These are phyloP conservation scores for Cygnus buccinator DNA, from an alignment of 2,113 vertebrate genomes.

Conservation along the genomic window DNA sequence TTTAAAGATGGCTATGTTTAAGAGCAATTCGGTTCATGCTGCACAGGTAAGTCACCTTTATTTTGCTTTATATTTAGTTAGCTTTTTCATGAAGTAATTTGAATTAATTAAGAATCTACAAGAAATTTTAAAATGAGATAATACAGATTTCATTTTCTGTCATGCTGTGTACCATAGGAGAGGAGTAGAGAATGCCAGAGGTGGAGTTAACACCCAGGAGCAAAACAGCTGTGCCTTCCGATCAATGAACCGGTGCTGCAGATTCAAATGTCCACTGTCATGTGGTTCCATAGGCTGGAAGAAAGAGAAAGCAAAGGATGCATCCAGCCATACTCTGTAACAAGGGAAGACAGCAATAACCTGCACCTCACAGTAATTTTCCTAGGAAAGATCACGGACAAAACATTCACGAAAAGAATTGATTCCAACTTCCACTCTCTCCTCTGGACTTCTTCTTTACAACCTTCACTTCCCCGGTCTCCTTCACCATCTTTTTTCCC, in stretches of 20 bases:
- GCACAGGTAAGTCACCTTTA: slow-evolving; percentile 8
- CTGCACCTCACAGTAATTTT: not conserved
- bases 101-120: not conserved
- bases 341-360: not conserved
- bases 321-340: not conserved
- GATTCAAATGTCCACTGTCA: not conserved
- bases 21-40: not conserved
- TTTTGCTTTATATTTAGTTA: not conserved
- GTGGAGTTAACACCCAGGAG: not conserved
- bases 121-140: not conserved
- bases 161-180: not conserved
- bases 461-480: not conserved
- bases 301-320: not conserved
- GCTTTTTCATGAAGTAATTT: not conserved
- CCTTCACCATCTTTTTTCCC: not conserved
- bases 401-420: not conserved
- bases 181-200: not conserved
- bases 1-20: slow-evolving; percentile 8
- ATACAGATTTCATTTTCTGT: not conserved
- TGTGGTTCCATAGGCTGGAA: not conserved
- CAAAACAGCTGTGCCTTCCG: not conserved
- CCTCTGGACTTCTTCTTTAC: not conserved
- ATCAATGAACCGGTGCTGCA: rapidly evolving
- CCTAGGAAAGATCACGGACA: not conserved
- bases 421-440: not conserved